These are phyloP conservation scores for Semaprochilodus insignis DNA, from an alignment of 2,797 vertebrate species.

Conservation along the genomic window DNA sequence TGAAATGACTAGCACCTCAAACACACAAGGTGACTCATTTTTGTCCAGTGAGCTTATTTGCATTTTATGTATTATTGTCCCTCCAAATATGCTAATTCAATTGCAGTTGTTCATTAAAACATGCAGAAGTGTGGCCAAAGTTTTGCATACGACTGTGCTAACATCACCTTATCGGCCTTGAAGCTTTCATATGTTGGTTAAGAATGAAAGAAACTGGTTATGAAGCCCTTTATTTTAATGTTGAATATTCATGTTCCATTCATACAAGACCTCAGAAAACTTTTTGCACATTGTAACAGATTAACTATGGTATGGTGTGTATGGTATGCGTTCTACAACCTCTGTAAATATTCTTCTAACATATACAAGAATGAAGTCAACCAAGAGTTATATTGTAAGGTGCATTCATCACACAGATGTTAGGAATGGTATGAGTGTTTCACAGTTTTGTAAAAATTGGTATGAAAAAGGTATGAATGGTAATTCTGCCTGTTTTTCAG, in stretches of 20 bases:
- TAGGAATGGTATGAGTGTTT: not conserved
- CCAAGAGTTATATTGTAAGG: not conserved
- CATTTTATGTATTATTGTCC: too few relatives aligned
- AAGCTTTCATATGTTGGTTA: not conserved
- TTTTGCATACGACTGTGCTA: not conserved
- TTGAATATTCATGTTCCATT: not conserved
- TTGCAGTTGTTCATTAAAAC: too few relatives aligned
- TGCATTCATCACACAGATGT: not conserved
- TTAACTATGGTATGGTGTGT: not conserved
- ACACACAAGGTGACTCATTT: too few relatives aligned
- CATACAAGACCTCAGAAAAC: conserved; percentile 5
- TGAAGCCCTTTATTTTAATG: conserved; percentile 8
- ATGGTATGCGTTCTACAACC: conserved; percentile 9
- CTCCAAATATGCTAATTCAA: too few relatives aligned
- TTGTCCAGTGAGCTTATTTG: too few relatives aligned
- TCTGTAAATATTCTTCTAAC: conserved; percentile 43
- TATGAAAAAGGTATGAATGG: not conserved
- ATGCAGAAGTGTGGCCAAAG: too few relatives aligned
- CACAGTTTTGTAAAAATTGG: not conserved
- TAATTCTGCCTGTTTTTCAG: too few relatives aligned
- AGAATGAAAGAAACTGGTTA: not conserved
- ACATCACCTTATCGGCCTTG: not conserved
- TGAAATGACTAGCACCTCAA: too few relatives aligned
- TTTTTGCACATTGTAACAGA: conserved; percentile 15
- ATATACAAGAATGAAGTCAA: not conserved